Percentiles rank a stretch among this genome's conserved stretches.
phyloP scores from a whole-genome alignment of 2,888 invertebrate genomes.

The Busseola fusca region DNA sequence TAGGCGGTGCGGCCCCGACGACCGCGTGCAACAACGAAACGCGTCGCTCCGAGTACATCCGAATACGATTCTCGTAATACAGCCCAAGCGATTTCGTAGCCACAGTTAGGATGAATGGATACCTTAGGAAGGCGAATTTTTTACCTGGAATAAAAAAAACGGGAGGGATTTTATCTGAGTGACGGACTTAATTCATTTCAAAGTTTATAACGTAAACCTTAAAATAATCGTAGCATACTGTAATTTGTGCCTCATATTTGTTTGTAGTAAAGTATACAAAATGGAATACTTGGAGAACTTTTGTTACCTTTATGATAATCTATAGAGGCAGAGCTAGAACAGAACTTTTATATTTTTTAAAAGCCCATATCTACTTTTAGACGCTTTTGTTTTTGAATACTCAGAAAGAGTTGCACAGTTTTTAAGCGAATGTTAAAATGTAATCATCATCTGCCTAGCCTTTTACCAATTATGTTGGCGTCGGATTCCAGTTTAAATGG shows the following conservation, averaged over 20 bases:
- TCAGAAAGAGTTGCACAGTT: background rate
- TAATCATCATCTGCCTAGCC: no score
- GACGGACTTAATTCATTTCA: no score
- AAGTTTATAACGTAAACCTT: no score
- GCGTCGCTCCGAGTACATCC: conserved; percentile 97
- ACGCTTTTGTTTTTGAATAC: no score
- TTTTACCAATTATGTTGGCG: no score
- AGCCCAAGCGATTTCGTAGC: conserved; percentile 97
- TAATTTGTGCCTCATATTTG: background rate
- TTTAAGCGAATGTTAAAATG: background rate
- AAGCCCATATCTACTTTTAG: background rate
- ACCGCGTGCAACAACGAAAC: conserved; percentile 95
- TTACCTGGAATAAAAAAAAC: conserved; percentile 74
- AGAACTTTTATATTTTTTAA: background rate
- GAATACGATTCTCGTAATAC: conserved; percentile 97
- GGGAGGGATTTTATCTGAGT: background rate
- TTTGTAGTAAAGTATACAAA: background rate
- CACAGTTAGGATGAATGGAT: conserved; percentile 96
- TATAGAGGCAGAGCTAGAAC: background rate
- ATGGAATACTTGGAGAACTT: no score
- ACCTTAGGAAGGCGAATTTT: conserved; percentile 96
- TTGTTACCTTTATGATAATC: no score
- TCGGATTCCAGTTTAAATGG: no score
- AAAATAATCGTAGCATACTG: no score
- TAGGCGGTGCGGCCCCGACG: conserved; percentile 94